Evolutionary conservation across 2,113 vertebrate species (phyloP).

Genomic region (Spermophilus dauricus): DNA sequence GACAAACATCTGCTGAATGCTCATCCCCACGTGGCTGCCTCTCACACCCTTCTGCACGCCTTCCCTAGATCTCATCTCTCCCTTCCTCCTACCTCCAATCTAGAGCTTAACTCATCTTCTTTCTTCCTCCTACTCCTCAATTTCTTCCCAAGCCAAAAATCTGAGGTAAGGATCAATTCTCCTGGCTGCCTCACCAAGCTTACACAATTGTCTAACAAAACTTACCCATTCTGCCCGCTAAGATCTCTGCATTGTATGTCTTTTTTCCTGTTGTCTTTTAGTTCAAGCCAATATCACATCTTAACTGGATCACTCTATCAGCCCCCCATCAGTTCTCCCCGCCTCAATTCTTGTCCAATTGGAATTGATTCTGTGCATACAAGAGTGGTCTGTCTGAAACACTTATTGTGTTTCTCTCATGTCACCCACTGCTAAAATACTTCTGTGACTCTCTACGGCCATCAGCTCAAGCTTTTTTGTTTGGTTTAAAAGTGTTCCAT

Average conservation of each 20-base stretch:
- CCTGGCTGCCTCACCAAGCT: background rate
- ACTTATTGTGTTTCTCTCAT: background rate
- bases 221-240: background rate
- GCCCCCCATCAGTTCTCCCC: background rate
- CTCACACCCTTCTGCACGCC: background rate
- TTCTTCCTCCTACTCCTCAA: background rate
- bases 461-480: background rate
- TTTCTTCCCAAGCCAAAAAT: background rate
- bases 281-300: background rate
- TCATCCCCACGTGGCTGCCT: background rate
- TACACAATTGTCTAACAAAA: background rate
- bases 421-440: background rate
- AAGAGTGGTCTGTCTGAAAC: slow-evolving; percentile 36
- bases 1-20: background rate
- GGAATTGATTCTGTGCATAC: background rate
- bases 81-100: background rate
- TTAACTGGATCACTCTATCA: slow-evolving; percentile 9
- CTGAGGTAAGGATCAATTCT: background rate
- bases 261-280: slow-evolving; percentile 6
- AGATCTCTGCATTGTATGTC: background rate
- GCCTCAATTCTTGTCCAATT: slow-evolving; percentile 19
- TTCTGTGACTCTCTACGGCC: background rate
- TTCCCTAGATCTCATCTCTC: background rate
- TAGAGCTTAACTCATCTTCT: background rate
- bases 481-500: background rate